These are phyloP conservation scores for Paraplagusia blochii DNA, from an alignment of 2,113 vertebrate species.

Conservation along the genomic window DNA sequence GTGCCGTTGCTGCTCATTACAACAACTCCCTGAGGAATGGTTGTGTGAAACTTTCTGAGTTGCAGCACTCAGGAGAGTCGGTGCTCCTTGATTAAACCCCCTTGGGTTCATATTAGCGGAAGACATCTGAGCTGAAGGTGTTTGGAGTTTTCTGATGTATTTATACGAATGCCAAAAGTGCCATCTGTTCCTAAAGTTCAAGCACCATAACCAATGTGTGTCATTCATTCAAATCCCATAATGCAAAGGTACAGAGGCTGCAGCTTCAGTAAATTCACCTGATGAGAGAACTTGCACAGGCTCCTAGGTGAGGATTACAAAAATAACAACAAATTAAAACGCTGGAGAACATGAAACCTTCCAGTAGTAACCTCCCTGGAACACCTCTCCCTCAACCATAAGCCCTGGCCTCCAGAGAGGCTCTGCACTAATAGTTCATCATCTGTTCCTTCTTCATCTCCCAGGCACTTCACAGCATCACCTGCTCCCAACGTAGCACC, in stretches of 20 bases:
- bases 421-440: slow-evolving; percentile 45
- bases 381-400: slow-evolving; percentile 42
- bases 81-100: slow-evolving; percentile 14
- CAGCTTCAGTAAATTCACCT: not conserved
- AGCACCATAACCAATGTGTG: slow-evolving; percentile 22
- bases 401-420: slow-evolving; percentile 49
- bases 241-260: not conserved
- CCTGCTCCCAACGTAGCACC: slow-evolving; percentile 40
- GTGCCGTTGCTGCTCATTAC: too few relatives aligned
- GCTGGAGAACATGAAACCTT: slow-evolving; percentile 19
- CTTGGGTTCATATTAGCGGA: slow-evolving; percentile 39
- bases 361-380: slow-evolving; percentile 38
- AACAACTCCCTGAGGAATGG: not conserved
- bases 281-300: slow-evolving; percentile 4
- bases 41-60: not conserved
- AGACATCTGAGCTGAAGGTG: slow-evolving; percentile 33
- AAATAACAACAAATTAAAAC: not conserved
- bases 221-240: not conserved
- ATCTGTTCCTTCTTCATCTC: slow-evolving; percentile 38
- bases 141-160: slow-evolving; percentile 20
- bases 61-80: slow-evolving; percentile 4
- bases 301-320: slow-evolving; percentile 21
- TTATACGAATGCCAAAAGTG: slow-evolving; percentile 7
- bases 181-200: not conserved
- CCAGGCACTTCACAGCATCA: slow-evolving; percentile 57